phyloP scores from a whole-genome alignment of 2,888 invertebrate genomes.

The Pristionchus japonicus region DNA sequence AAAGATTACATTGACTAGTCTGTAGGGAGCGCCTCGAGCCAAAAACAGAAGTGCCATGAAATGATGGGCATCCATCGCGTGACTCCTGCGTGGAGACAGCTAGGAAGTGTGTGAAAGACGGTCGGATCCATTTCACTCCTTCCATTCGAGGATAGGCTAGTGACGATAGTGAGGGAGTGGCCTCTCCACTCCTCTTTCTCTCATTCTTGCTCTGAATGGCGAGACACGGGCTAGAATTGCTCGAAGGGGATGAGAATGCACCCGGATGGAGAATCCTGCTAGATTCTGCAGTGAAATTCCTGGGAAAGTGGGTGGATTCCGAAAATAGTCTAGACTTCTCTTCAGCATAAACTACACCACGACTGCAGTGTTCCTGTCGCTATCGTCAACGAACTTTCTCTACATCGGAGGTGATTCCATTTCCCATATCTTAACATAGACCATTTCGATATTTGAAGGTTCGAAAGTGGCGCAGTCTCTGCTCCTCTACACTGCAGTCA shows the following conservation, averaged over 20 bases:
- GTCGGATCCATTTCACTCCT: neutral
- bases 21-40: too few species aligned
- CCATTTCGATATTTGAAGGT: neutral
- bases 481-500: conserved; percentile 7
- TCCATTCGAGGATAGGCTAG: neutral
- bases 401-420: conserved; percentile 17
- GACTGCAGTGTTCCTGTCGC: neutral
- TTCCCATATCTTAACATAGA: neutral
- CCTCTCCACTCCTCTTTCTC: neutral
- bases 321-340: neutral
- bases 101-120: neutral
- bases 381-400: neutral
- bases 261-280: neutral
- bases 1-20: too few species aligned
- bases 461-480: conserved; percentile 29
- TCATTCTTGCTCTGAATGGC: neutral
- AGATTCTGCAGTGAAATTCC: neutral
- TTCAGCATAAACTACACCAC: neutral
- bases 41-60: too few species aligned
- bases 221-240: neutral
- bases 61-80: neutral
- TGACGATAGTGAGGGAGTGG: neutral
- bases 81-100: neutral
- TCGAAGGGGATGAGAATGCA: neutral
- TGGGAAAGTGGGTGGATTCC: neutral